Conservation (phyloP, 2,113 vertebrate species). For the Nothoprocta pentlandii region DNA sequence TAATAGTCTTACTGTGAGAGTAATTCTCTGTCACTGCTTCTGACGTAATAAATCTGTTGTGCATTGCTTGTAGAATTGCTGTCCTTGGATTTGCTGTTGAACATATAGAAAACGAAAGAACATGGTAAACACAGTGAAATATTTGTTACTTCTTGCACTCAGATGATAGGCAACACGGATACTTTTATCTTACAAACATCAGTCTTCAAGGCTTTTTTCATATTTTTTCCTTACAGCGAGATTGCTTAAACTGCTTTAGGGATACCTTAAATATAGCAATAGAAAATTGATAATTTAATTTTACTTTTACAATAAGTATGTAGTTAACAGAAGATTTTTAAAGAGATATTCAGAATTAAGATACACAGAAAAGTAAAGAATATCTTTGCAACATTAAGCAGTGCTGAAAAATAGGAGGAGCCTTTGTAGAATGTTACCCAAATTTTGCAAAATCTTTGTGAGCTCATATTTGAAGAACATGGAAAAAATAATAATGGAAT, state of each 20-base stretch:
- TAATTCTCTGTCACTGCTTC: conserved; percentile 44
- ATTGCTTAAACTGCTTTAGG: conserved; percentile 26
- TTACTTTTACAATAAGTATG: not conserved
- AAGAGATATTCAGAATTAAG: not conserved
- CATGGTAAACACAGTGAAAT: conserved; percentile 71
- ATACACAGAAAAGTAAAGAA: not conserved
- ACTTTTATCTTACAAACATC: not conserved
- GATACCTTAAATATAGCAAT: not conserved
- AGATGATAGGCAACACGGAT: not conserved
- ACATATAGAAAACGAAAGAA: conserved; percentile 20
- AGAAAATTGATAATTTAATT: not conserved
- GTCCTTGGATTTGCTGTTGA: conserved; percentile 69
- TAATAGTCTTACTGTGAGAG: not conserved
- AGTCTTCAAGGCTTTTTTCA: not conserved
- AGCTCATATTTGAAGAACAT: not conserved
- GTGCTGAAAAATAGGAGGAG: not conserved
- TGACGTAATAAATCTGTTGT: conserved; percentile 42
- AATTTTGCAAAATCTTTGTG: not conserved
- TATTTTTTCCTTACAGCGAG: not conserved
- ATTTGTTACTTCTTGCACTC: conserved; percentile 32
- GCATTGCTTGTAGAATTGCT: conserved; percentile 64
- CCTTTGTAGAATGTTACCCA: not conserved
- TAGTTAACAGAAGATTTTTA: not conserved
- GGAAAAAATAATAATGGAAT: not conserved
- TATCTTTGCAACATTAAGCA: not conserved